Evolutionary conservation across 2,888 invertebrate genomes (phyloP), one percentile per base, ranked within the genome.

Genomic region (Mesorhabditis sp.): DNA sequence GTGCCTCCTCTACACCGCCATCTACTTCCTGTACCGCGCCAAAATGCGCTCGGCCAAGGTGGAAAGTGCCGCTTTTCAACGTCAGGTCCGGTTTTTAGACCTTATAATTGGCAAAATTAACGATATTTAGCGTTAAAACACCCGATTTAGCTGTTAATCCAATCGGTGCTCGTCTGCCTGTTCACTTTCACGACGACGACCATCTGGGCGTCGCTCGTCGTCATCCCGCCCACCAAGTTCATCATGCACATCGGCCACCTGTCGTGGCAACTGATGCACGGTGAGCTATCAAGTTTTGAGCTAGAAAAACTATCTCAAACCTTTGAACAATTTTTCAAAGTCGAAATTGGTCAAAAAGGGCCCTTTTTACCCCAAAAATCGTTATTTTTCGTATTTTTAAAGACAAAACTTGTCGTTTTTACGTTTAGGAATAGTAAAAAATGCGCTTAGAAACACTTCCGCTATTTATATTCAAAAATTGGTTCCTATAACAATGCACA

Each of bases 171-270:
- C 58, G 58, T 50, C n/a, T 50, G 58, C 58, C 58, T 50, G 10
- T 50, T 50, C 58, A 50, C 58, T 50, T 50, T 50, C 58, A 50
- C 58, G 58, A 50, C 58, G 58, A n/a, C 58, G 10, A 50, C 58
- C 58, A 50, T 50, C n/a, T 50, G 58, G 58, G 58, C 58, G 7
- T 50, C 58, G 7, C 58, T 50, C 58, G 58, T 50, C 58, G n/a
- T 50, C 58, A 50, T 50, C n/a, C 58, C 58, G 58, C 58, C 58
- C 58, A 50, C 58, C 10, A 10, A 50, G n/a, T 50, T 50, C 58
- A 50, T 50, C 58, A 50, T 50, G 58, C 58, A 50, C 58, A 50
- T 50, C 58, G 58, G 58, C 10, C 58, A 50, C n/a, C 58, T 50
- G 10, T 50, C 58, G 58, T 50, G 58, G 58, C 58, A 50, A 50